These are phyloP conservation scores for Parnassius mnemosyne DNA, from an alignment of 2,888 invertebrate genomes.

Conservation along the genomic window DNA sequence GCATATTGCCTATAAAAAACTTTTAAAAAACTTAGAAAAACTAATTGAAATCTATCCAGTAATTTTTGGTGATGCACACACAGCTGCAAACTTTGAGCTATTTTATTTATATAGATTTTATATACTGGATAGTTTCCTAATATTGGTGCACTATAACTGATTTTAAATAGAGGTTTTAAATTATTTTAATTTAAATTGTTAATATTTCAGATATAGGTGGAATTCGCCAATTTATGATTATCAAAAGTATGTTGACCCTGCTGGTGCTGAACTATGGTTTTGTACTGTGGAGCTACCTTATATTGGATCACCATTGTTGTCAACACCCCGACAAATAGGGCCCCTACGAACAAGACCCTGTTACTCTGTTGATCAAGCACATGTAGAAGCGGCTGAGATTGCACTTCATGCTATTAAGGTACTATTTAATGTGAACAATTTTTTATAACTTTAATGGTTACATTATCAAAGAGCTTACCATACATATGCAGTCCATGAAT, in stretches of 20 bases:
- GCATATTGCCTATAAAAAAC: too few relatives aligned
- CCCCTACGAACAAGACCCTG: conserved; percentile 54
- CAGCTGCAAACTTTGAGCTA: too few relatives aligned
- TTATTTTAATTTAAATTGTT: background rate
- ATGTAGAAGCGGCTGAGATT: conserved; percentile 59
- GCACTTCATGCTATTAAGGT: conserved; percentile 62
- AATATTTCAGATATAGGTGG: conserved; percentile 59
- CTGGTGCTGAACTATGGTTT: conserved; percentile 52
- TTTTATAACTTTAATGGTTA: too few relatives aligned
- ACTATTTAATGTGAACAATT: conserved; percentile 2
- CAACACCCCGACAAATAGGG: conserved; percentile 47
- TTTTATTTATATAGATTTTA: too few relatives aligned
- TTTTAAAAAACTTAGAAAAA: too few relatives aligned
- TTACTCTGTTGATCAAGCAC: conserved; percentile 52
- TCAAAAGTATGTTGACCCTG: conserved; percentile 50
- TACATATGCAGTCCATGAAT: too few relatives aligned
- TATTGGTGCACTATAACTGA: background rate
- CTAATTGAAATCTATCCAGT: too few relatives aligned
- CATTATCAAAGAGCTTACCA: too few relatives aligned
- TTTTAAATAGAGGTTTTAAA: background rate
- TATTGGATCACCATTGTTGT: conserved; percentile 55
- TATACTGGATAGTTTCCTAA: background rate
- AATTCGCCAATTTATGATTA: conserved; percentile 56
- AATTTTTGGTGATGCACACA: too few relatives aligned
- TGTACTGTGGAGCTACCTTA: conserved; percentile 58